Conservation (phyloP, 2,797 vertebrate species). For the Aldrovandia affinis region DNA sequence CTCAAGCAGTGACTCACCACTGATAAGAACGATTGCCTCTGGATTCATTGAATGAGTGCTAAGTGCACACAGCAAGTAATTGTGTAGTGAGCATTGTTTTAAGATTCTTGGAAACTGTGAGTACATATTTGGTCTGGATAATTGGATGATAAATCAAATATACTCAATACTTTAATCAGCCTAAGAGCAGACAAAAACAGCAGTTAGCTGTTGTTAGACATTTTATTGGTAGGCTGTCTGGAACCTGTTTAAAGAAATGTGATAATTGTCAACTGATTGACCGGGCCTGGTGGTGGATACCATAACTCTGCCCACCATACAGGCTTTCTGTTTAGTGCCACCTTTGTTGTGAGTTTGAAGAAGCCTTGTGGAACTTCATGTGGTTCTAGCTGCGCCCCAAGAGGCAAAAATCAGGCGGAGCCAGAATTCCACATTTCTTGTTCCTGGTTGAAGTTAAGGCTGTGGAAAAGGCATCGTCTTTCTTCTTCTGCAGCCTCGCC, state of each 20-base stretch:
- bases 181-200: background rate
- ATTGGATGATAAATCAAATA: background rate
- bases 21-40: background rate
- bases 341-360: background rate
- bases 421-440: background rate
- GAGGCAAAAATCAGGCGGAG: background rate
- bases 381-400: background rate
- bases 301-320: background rate
- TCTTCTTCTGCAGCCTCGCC: background rate
- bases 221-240: background rate
- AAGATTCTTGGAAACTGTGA: background rate
- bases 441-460: background rate
- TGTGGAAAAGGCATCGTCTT: background rate
- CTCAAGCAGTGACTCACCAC: background rate
- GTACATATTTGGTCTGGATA: background rate
- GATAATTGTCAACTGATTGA: background rate
- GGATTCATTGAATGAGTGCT: background rate
- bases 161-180: background rate
- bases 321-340: background rate
- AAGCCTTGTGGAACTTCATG: background rate
- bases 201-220: background rate
- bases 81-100: background rate
- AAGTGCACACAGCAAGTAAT: background rate
- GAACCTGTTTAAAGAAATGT: background rate
- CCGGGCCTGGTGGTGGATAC: background rate